These are phyloP conservation scores for Orchestia grillus DNA, from an alignment of 1,140 invertebrate genomes.

Conservation along the genomic window DNA sequence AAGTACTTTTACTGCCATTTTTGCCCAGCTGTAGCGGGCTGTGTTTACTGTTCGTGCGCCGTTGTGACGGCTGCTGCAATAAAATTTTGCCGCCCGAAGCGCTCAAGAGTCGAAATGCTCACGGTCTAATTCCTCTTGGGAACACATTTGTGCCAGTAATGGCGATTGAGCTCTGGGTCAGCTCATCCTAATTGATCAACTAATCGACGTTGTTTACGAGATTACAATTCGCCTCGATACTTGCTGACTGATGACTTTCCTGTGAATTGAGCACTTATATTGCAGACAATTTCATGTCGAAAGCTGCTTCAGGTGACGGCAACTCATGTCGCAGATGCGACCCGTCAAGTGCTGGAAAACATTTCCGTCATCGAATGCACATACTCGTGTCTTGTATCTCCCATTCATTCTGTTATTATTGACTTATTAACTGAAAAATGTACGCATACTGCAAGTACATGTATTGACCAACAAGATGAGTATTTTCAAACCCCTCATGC, in stretches of 20 bases:
- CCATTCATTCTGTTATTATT: no score
- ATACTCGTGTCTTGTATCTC: no score
- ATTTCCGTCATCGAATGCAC: background rate
- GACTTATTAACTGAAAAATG: no score
- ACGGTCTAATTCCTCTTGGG: background rate
- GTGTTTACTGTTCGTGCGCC: constrained; percentile 25
- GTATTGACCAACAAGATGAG: no score
- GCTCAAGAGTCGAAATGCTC: background rate
- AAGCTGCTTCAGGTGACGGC: background rate
- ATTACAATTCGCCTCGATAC: background rate
- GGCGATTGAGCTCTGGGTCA: background rate
- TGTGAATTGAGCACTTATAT: background rate
- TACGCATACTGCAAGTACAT: no score
- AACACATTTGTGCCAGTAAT: background rate
- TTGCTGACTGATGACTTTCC: background rate
- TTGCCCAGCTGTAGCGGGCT: background rate
- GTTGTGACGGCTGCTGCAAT: background rate
- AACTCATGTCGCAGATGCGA: background rate
- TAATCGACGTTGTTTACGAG: background rate
- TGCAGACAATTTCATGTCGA: background rate
- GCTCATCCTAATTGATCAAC: background rate
- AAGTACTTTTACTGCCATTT: background rate
- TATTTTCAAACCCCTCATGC: no score
- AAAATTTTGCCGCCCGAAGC: constrained; percentile 7
- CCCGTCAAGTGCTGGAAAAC: background rate